Evolutionary conservation across 92 coral and sea anemone genomes (phyloP), one percentile per base, ranked within the genome.

Genomic region (Zoanthus sociatus): DNA sequence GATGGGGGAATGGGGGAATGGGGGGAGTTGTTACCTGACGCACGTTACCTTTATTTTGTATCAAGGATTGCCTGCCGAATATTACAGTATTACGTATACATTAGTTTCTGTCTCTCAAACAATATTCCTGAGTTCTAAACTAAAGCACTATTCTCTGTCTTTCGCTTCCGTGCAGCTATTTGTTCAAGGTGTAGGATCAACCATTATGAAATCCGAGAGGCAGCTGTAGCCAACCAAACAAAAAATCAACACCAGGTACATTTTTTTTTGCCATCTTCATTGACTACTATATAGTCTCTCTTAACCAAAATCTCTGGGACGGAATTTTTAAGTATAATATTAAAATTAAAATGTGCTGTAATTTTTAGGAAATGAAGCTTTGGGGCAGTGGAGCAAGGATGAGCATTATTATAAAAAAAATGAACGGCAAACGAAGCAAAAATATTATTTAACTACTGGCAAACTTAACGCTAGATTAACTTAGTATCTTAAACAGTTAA

Each of bases 101-200:
- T 16, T 16, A 58, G 64, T 58, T 58, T 11, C 64, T 58, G 64
- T 58, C n/a, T 58, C 64, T 18, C 64, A 58, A 11, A 58, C 64
- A 58, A 58, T 58, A 58, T 58, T 58, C 64, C 5, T 58, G 18
- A 58, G 18, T 58, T 11, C 18, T 58, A 58, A 58, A 58, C 20
- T 58, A 58, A 58, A 58, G 18, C 64, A 1, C 14, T 58, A 58
- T 11, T 58, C 18, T 58, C 64, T 58, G 64, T 58, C 64, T 18
- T 58, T 58, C 64, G 64, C 64, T 58, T 11, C 64, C 64, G 64
- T 58, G 64, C 64, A 58, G 64, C 64, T 58, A 58, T 58, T 58
- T 58, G 64, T 11, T 58, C n/a, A 58, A 58, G n/a, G 64, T 58
- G 64, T 58, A 58, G 18, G n/a, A 58, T 13, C 18, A 16, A 13